Evolutionary conservation across 2,888 invertebrate species (phyloP), one percentile per base, ranked within the genome.

Genomic region (Drosophila paramelanica): DNA sequence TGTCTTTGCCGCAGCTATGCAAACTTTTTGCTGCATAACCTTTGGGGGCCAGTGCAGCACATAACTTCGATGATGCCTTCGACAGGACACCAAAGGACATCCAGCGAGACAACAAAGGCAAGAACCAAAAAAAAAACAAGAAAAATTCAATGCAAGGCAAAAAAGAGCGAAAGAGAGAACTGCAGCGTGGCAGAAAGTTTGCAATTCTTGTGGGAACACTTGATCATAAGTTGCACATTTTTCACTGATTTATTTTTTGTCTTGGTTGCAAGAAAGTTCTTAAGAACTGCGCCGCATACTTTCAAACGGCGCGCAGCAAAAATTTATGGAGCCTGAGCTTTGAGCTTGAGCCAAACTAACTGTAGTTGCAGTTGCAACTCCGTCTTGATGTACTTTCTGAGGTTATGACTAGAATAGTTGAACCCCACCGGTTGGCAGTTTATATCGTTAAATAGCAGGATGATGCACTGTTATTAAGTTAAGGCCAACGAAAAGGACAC

Each of bases 121-220:
- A 14, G 43, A 42, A 52, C 8, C 31, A 43, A 52, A 7, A 38
- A 41, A 45, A 11, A 45, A 2, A 5, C n/a, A 36, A 46, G 14
- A 39, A 52, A 38, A 53, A 45, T 23, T 23, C 23, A 23, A 23
- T 23, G 23, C 23, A 23, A 23, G 23, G 23, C 23, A 39, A 47
- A 31, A 58, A 14, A 41, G 13, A 33, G 8, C 27, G 23, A 31
- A 31, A 14, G 10, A 14, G 50, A 41, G 14, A 41, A 41, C 56
- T 60, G 45, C 41, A 50, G 59, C 52, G 57, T 65, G 59, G 66
- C 42, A 66, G 46, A 85, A 89, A 85, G 81, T 89, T 85, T 76
- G 89, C 76, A 86, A 85, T 89, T 80, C 84, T 87, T 85, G 89
- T 83, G 84, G 84, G 89, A 89, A 83, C 84, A 89, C 84, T 85